A percentile compares a stretch with the other conserved stretches of the same genome.
Conservation (phyloP, 2,797 vertebrate genomes). For the Enteromius unitaeniatus region DNA sequence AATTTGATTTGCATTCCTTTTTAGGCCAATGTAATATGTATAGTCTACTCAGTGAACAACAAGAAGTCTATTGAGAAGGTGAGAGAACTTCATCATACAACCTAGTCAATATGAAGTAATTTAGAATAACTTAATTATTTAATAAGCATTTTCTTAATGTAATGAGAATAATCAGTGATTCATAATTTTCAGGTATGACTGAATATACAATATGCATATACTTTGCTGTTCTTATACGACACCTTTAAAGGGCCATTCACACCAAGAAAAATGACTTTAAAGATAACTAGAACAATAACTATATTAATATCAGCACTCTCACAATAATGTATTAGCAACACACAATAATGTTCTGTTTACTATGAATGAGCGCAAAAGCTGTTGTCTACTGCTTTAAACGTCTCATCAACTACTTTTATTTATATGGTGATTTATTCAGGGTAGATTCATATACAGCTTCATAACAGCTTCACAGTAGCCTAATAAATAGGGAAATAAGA, state of each 20-base stretch:
- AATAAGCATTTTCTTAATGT: background rate
- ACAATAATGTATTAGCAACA: background rate
- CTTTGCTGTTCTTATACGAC: background rate
- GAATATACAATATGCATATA: background rate
- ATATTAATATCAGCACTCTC: background rate
- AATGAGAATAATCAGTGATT: background rate
- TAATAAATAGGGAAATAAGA: background rate
- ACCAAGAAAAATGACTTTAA: background rate
- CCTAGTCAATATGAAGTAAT: background rate
- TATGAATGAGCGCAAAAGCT: background rate
- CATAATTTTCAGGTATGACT: background rate
- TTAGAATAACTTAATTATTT: background rate
- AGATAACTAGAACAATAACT: background rate
- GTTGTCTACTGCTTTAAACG: background rate
- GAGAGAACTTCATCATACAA: constrained; percentile 41
- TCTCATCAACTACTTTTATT: background rate
- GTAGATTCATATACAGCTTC: background rate
- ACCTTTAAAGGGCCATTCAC: background rate
- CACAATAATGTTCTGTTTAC: background rate
- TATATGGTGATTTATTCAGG: background rate
- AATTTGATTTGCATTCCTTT: constrained; percentile 44
- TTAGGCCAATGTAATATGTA: constrained; percentile 84
- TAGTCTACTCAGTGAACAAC: constrained; percentile 82
- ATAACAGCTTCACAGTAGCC: background rate
- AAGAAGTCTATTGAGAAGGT: constrained; percentile 83